Evolutionary conservation across 2,797 vertebrate species (phyloP).

Genomic region (Pangasius sanitwongsei): DNA sequence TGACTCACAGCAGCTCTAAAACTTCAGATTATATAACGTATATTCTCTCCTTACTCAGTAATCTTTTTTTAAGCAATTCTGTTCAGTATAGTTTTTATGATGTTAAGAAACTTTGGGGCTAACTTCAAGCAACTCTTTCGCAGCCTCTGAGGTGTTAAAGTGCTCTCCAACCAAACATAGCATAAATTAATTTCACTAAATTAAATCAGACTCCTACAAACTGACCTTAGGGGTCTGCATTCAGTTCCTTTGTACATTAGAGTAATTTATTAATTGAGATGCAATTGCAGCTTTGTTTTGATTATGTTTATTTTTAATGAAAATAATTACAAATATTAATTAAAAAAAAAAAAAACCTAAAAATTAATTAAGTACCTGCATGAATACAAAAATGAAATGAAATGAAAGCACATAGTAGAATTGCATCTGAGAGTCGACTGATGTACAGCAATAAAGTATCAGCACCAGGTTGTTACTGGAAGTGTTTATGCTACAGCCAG

Average conservation of each 20-base stretch:
- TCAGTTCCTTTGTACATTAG: not conserved
- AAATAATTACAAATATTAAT: not conserved
- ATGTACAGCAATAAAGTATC: not conserved
- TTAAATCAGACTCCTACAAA: not conserved
- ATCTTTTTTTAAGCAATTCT: not conserved
- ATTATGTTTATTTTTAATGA: not conserved
- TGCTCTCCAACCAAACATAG: not conserved
- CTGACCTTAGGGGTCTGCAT: not conserved
- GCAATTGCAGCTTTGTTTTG: not conserved
- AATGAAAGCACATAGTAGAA: not conserved
- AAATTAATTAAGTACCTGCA: not conserved
- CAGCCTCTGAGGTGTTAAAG: not conserved
- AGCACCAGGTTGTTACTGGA: not conserved
- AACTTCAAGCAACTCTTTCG: not conserved
- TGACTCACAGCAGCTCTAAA: not conserved
- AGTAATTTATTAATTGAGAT: not conserved
- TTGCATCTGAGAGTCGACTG: not conserved
- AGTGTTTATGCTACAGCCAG: not conserved
- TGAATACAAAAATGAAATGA: not conserved
- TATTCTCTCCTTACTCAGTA: not conserved
- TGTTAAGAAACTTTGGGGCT: not conserved
- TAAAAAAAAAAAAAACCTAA: not conserved
- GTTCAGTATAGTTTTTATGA: not conserved
- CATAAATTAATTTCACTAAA: not conserved
- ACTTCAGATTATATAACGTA: not conserved